These are phyloP conservation scores for Helostoma temminkii DNA, from an alignment of 2,797 vertebrate species.

Conservation along the genomic window DNA sequence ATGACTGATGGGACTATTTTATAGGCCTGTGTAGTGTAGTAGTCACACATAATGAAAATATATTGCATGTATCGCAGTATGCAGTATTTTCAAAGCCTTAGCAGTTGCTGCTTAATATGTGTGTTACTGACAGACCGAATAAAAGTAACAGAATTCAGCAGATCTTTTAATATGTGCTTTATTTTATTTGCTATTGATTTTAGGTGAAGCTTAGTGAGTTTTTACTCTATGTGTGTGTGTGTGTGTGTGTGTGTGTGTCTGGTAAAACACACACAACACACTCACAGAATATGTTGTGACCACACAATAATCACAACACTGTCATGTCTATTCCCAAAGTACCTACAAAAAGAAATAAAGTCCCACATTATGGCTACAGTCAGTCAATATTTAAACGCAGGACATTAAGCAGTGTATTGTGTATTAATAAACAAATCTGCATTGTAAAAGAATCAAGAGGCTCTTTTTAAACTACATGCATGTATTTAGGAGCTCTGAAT, in stretches of 20 bases:
- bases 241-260: not conserved
- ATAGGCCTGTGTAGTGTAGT: not conserved
- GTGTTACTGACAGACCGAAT: not conserved
- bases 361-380: conserved; percentile 11
- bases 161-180: not conserved
- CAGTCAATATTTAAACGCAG: conserved; percentile 7
- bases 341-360: conserved; percentile 16
- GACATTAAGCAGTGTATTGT: conserved; percentile 2
- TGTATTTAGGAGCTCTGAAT: conserved; percentile 31
- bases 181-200: not conserved
- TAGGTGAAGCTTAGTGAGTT: accelerated
- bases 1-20: not conserved
- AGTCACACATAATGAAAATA: not conserved
- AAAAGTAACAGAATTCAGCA: not conserved
- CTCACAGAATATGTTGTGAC: not conserved
- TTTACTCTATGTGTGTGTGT: not conserved
- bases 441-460: conserved; percentile 7
- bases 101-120: not conserved
- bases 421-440: conserved; percentile 32
- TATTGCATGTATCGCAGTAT: not conserved
- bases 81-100: not conserved
- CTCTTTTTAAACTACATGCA: conserved; percentile 13
- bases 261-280: not conserved
- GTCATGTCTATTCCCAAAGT: not conserved
- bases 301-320: conserved; percentile 15